A percentile compares a stretch with the other conserved stretches of the same genome.
Evolutionary conservation across 2,797 vertebrate species (phyloP).

Genomic region (Hozukius guyotensis): DNA sequence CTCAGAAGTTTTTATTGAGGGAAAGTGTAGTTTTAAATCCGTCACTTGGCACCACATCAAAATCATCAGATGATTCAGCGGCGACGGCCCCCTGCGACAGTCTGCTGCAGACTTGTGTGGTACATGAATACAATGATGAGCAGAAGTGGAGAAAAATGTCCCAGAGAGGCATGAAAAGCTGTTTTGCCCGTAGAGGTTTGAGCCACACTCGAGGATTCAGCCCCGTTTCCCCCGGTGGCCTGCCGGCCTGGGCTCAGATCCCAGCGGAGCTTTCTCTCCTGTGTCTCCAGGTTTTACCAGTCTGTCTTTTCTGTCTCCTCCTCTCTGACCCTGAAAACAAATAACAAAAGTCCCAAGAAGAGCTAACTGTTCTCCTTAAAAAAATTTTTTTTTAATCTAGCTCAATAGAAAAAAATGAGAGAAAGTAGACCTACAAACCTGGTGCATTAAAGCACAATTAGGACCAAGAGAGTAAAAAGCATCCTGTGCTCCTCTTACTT

Average conservation of each 20-base stretch:
- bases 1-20: neutral
- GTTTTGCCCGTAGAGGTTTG: neutral
- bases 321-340: conserved; percentile 28
- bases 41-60: conserved; percentile 10
- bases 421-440: no score
- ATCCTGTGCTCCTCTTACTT: no score
- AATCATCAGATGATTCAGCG: conserved; percentile 2
- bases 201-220: conserved; percentile 22
- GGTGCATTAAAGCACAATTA: no score
- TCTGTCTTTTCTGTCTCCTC: conserved; percentile 5
- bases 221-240: neutral
- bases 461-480: no score
- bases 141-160: conserved; percentile 24
- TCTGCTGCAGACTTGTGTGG: neutral
- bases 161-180: conserved; percentile 4
- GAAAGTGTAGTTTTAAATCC: conserved; percentile 20
- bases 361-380: neutral
- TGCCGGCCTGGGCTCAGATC: conserved; percentile 8
- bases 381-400: no score
- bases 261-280: conserved; percentile 21
- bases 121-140: neutral
- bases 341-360: neutral
- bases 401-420: no score
- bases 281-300: conserved; percentile 8
- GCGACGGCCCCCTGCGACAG: neutral